These are phyloP conservation scores for Oxystoma pomonae DNA, from an alignment of 2,888 invertebrate species.

Conservation along the genomic window DNA sequence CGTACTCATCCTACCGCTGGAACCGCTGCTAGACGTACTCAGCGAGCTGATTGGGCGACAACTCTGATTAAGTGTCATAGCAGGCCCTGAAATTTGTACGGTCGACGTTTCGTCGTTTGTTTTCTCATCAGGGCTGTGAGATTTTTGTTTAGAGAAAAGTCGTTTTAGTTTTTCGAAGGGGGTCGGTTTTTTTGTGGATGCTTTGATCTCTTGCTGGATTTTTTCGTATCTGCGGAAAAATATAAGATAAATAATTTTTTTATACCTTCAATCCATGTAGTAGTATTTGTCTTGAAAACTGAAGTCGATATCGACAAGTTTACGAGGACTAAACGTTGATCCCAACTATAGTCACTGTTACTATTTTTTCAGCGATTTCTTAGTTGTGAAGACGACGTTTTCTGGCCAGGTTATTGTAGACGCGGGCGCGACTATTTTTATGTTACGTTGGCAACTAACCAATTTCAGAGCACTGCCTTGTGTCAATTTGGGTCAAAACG, in stretches of 20 bases:
- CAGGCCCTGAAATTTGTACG: constrained; percentile 24
- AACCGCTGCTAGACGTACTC: constrained; percentile 67
- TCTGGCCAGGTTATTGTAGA: too few relatives aligned
- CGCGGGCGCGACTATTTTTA: too few relatives aligned
- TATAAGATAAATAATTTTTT: background rate
- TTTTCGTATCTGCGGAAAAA: constrained; percentile 74
- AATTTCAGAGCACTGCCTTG: too few relatives aligned
- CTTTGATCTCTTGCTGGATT: constrained; percentile 73
- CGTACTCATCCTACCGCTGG: constrained; percentile 78
- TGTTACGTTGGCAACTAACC: too few relatives aligned
- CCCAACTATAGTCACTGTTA: too few relatives aligned
- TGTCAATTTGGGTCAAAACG: too few relatives aligned
- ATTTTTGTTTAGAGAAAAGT: constrained; percentile 29
- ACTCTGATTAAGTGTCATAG: constrained; percentile 26
- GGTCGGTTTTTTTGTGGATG: constrained; percentile 70
- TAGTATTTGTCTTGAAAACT: too few relatives aligned
- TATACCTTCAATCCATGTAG: constrained; percentile 1
- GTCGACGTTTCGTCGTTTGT: constrained; percentile 27
- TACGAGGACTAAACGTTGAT: too few relatives aligned
- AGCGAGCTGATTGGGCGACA: constrained; percentile 63
- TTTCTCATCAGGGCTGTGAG: constrained; percentile 21
- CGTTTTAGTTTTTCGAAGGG: constrained; percentile 68
- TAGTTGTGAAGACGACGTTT: too few relatives aligned
- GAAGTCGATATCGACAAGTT: too few relatives aligned
- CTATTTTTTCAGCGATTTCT: too few relatives aligned